Percentiles rank a stretch among this genome's conserved stretches.
Evolutionary conservation across 2,113 vertebrate genomes (phyloP).

Genomic region (Urocitellus parryii): DNA sequence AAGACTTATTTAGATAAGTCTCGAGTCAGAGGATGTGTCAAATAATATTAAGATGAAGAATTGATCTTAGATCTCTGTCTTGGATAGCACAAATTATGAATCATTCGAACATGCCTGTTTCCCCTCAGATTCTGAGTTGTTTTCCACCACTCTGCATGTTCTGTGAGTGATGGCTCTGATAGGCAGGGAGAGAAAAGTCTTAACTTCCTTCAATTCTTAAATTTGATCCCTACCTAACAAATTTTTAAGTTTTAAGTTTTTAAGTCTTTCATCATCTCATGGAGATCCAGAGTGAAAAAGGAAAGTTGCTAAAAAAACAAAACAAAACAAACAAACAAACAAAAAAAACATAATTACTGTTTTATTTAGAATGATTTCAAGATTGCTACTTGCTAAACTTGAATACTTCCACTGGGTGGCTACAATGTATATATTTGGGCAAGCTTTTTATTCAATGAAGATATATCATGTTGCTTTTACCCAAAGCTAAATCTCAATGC

Average conservation of each 20-base stretch:
- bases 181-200: conserved; percentile 15
- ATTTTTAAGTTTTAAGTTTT: background rate
- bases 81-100: conserved; percentile 70
- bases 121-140: conserved; percentile 68
- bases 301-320: conserved; percentile 55
- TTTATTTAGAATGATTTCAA: conserved; percentile 74
- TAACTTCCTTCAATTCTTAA: background rate
- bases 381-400: conserved; percentile 79
- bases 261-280: conserved; percentile 5
- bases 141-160: background rate
- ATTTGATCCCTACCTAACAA: conserved; percentile 64
- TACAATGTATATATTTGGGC: conserved; percentile 60
- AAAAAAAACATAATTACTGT: conserved; percentile 70
- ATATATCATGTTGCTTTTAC: conserved; percentile 55
- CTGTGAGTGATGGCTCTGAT: background rate
- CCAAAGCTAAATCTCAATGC: conserved; percentile 15
- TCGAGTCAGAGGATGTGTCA: conserved; percentile 66
- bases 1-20: conserved; percentile 73
- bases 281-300: conserved; percentile 19
- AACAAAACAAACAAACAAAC: conserved; percentile 36
- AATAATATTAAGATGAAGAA: conserved; percentile 77
- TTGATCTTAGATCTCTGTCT: conserved; percentile 64
- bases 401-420: conserved; percentile 84
- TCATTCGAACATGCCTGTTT: conserved; percentile 74
- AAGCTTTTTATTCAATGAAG: conserved; percentile 27